Percentiles rank a stretch among this genome's conserved stretches.
Conservation (phyloP, 1,140 invertebrate species). For the Tribolium castaneum region DNA sequence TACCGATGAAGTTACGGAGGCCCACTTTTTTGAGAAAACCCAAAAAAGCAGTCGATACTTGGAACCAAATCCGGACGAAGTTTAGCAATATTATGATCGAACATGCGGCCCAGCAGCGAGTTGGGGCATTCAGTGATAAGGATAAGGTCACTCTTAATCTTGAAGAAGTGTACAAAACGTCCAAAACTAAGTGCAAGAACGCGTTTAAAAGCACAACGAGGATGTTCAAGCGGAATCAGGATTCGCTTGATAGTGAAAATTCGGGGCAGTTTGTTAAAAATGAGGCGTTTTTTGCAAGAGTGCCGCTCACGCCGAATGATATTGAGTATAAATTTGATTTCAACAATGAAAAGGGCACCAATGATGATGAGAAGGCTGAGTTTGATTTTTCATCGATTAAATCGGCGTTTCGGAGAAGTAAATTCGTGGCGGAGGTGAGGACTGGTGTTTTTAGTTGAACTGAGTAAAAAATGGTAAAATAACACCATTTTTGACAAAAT, state of each 20-base stretch:
- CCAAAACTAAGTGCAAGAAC: constrained; percentile 60
- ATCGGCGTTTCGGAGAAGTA: constrained; percentile 55
- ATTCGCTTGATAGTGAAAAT: constrained; percentile 43
- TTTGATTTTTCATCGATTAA: constrained; percentile 55
- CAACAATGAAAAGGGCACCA: constrained; percentile 43
- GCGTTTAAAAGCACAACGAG: constrained; percentile 60
- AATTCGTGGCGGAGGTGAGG: constrained; percentile 58
- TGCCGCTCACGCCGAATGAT: constrained; percentile 57
- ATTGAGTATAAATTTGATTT: constrained; percentile 58
- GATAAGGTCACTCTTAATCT: constrained; percentile 58
- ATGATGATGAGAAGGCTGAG: constrained; percentile 49
- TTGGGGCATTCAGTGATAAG: constrained; percentile 57
- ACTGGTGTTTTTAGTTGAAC: background rate
- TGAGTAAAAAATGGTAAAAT: no score
- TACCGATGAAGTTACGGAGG: constrained; percentile 52
- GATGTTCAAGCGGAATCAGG: constrained; percentile 55
- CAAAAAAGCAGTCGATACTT: constrained; percentile 50
- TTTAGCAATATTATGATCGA: constrained; percentile 58
- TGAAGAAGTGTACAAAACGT: constrained; percentile 61
- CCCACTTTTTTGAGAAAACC: constrained; percentile 55
- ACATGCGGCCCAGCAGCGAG: constrained; percentile 58
- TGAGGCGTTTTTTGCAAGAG: constrained; percentile 52
- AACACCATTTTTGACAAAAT: no score
- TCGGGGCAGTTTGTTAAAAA: constrained; percentile 54
- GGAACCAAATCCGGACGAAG: constrained; percentile 59